phyloP scores from a whole-genome alignment of 2,113 vertebrate genomes.

The Boulengerochromis microlepis region DNA sequence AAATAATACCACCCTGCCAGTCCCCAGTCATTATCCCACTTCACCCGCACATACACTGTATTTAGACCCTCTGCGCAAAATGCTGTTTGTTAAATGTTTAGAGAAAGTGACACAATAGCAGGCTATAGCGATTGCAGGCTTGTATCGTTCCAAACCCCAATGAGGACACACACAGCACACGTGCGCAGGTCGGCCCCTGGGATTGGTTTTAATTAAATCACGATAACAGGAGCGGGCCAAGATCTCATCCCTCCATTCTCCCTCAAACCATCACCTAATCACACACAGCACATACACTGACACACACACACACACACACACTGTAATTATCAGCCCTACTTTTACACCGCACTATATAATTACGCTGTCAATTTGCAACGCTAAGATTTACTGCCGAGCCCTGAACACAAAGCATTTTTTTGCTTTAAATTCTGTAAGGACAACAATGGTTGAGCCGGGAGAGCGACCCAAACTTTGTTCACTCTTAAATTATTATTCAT shows the following conservation, averaged over 20 bases:
- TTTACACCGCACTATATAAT: conserved; percentile 31
- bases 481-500: conserved; percentile 54
- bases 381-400: conserved; percentile 9
- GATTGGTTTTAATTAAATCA: conserved; percentile 41
- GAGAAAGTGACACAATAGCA: neutral
- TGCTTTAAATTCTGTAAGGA: neutral
- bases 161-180: neutral
- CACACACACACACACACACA: neutral
- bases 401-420: neutral
- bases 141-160: neutral
- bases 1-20: neutral
- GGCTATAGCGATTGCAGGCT: neutral
- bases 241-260: neutral
- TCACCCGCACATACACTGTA: neutral
- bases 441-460: conserved; percentile 4
- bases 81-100: neutral
- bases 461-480: conserved; percentile 26
- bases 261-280: neutral
- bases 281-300: neutral
- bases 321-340: conserved; percentile 36
- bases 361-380: conserved; percentile 32
- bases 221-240: neutral
- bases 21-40: neutral
- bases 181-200: neutral
- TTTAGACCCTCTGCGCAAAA: neutral